These are phyloP conservation scores for Diploptera punctata DNA, from an alignment of 2,888 invertebrate species.

Conservation along the genomic window DNA sequence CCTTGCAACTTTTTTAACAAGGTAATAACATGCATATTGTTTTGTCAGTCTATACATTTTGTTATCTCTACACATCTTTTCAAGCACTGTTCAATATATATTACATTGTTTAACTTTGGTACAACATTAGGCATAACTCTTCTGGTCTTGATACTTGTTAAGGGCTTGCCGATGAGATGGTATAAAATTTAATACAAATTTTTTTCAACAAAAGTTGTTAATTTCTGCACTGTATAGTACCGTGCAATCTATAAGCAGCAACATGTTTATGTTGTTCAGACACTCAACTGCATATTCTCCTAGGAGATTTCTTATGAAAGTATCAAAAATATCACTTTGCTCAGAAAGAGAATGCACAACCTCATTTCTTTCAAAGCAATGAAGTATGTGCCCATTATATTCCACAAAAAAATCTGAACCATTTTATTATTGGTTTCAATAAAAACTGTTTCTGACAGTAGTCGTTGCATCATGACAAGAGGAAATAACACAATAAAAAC, in stretches of 20 bases:
- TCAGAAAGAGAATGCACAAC: constrained; percentile 16
- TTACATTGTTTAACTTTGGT: background rate
- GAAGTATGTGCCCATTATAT: constrained; percentile 31
- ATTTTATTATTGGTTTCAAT: constrained; percentile 15
- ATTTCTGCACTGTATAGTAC: background rate
- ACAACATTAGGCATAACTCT: background rate
- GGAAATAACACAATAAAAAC: constrained; percentile 25
- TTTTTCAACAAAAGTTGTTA: background rate
- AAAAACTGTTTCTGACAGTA: constrained; percentile 9
- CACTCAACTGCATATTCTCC: constrained; percentile 26
- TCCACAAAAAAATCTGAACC: constrained; percentile 20
- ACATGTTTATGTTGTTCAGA: background rate
- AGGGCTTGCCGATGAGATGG: no score
- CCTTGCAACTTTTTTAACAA: background rate
- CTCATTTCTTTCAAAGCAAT: constrained; percentile 25
- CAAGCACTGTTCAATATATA: background rate
- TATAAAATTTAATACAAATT: background rate
- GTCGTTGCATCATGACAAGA: constrained; percentile 20
- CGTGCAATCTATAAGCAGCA: background rate
- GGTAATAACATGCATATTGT: no score
- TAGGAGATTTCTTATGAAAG: constrained; percentile 56
- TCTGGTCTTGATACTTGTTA: background rate
- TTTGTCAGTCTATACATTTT: background rate
- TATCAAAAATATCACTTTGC: constrained; percentile 61
- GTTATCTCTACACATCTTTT: background rate